phyloP scores from a whole-genome alignment of 2,888 invertebrate genomes.

The Tipula unca region DNA sequence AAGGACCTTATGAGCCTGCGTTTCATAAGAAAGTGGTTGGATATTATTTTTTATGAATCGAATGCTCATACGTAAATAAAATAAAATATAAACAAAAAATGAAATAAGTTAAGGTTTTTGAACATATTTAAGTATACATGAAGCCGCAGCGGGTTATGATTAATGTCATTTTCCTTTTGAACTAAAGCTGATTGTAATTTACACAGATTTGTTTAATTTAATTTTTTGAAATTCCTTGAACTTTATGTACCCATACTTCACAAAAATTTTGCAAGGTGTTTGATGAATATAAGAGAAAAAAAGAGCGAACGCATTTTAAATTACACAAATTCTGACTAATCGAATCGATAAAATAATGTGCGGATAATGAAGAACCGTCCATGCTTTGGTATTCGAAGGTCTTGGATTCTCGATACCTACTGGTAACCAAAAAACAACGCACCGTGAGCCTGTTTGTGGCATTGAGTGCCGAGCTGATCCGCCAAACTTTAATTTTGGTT shows the following conservation, averaged over 20 bases:
- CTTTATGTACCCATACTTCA: not conserved
- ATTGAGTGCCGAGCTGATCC: too few species aligned
- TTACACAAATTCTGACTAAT: too few species aligned
- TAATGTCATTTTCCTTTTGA: not conserved
- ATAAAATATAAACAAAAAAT: not conserved
- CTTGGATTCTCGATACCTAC: too few species aligned
- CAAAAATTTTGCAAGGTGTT: not conserved
- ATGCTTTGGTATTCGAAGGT: too few species aligned
- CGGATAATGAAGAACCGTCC: too few species aligned
- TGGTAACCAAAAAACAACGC: too few species aligned
- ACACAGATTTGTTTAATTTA: not conserved
- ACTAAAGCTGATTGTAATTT: not conserved
- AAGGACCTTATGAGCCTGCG: not conserved
- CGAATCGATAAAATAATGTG: too few species aligned
- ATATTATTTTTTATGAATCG: not conserved
- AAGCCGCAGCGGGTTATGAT: not conserved
- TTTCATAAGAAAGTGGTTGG: not conserved
- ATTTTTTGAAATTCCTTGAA: not conserved
- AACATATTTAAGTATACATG: not conserved
- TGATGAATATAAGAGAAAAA: not conserved
- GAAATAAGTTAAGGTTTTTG: not conserved
- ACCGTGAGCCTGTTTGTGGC: too few species aligned
- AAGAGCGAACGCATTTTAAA: not conserved
- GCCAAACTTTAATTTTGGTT: too few species aligned
- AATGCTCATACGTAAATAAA: not conserved